Base-by-base conservation (phyloP, 2,113 vertebrate species). In the Anhinga rufa region DNA sequence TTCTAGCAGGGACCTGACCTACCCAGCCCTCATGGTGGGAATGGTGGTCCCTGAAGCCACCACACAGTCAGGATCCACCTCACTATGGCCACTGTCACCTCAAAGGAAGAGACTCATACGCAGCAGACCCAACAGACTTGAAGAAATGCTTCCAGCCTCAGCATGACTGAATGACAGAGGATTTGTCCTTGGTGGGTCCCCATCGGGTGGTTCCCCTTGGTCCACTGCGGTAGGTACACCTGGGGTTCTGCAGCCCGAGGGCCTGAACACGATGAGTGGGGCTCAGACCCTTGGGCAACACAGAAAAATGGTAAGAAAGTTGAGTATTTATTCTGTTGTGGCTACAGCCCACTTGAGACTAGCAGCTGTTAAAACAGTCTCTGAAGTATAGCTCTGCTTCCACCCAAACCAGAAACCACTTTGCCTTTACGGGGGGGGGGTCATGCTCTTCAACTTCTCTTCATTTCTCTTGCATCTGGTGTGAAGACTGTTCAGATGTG, bases 251-350 rank as follows among this genome's bases (percentile, higher is more conserved):
- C 48, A 95, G 52, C 26, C 20, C 17, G 0, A 1, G 32, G 8
- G 10, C 16, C 24, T 1, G 4, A 64, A 75, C 32, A 24, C 0
- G 0, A 83, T 32, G 19, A 57, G 1, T 11, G 18, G 1, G 20
- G 28, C 32, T 92, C 61, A 38, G 42, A 51, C 8, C 46, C 82
- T 60, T 7, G 5, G n/a, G 10, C 22, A 78, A 89, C 20, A 55
- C 11, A 79, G 61, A 71, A 85, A 86, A 84, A 46, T 1, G 3
- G 29, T 44, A 57, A 82, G 38, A 87, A 90, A 85, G 12, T 5
- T 68, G 58, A 52, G 4, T 24, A 75, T 61, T 87, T 64, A 3
- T 32, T 60, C 29, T 75, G 22, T 34, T 70, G 75, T 82, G 75
- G 76, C 60, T 79, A 42, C 38, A 93, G 34, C 28, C 31, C 40